Evolutionary conservation across 1,140 invertebrate species (phyloP).

Genomic region (Drosophila aff.): DNA sequence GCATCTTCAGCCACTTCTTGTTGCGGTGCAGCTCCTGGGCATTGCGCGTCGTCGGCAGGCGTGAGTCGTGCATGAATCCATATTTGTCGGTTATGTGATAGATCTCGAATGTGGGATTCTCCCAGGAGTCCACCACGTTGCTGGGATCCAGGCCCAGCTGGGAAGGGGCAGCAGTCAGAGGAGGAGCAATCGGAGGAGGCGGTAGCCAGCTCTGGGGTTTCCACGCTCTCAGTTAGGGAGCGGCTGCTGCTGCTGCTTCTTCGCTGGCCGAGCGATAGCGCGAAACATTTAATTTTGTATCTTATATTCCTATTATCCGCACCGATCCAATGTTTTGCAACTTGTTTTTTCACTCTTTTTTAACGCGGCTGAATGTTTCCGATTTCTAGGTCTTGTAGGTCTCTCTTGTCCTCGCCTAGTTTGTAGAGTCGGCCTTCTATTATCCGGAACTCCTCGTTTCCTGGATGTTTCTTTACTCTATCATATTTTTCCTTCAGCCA

Average conservation of each 20-base stretch:
- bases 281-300: conserved; percentile 79
- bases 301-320: conserved; percentile 30
- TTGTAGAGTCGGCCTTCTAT: too few species aligned
- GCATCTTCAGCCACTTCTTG: conserved; percentile 99
- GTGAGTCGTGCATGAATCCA: conserved; percentile 98
- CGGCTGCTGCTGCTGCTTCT: conserved; percentile 44
- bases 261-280: conserved; percentile 60
- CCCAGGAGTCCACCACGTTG: conserved; percentile 97
- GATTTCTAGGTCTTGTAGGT: too few species aligned
- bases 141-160: conserved; percentile 94
- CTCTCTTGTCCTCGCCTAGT: too few species aligned
- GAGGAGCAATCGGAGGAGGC: conserved; percentile 11
- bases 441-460: too few species aligned
- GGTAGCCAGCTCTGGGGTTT: conserved; percentile 23
- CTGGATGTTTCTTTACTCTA: too few species aligned
- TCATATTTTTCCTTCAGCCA: too few species aligned
- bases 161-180: conserved; percentile 11
- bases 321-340: conserved; percentile 15
- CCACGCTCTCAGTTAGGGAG: conserved; percentile 54
- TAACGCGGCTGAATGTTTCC: conserved; percentile 40
- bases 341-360: conserved; percentile 49
- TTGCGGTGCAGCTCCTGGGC: conserved; percentile 91
- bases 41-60: conserved; percentile 91
- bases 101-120: conserved; percentile 97
- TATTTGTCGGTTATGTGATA: conserved; percentile 98